Conservation (phyloP, 2,113 vertebrate species). For the Microtus pennsylvanicus region DNA sequence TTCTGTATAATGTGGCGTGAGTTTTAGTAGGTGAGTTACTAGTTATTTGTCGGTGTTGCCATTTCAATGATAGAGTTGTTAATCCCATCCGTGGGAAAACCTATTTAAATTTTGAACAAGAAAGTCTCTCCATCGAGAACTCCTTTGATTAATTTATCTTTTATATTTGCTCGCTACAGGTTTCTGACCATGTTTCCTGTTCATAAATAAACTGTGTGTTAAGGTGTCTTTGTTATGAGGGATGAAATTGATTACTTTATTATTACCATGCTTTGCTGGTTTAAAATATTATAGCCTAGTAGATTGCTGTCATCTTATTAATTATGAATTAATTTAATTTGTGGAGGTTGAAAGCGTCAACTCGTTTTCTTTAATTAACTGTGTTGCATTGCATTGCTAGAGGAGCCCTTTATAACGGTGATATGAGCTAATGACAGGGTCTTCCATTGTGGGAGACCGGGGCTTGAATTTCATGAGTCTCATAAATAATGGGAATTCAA, state of each 20-base stretch:
- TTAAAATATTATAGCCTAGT: slow-evolving; percentile 76
- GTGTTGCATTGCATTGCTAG: slow-evolving; percentile 58
- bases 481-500: slow-evolving; percentile 27
- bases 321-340: slow-evolving; percentile 77
- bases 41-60: slow-evolving; percentile 54
- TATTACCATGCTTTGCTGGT: slow-evolving; percentile 68
- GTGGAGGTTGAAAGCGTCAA: slow-evolving; percentile 62
- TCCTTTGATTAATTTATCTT: slow-evolving; percentile 41
- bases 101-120: slow-evolving; percentile 54
- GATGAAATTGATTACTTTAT: slow-evolving; percentile 64
- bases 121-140: neutral
- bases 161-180: slow-evolving; percentile 1
- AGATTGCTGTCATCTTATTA: slow-evolving; percentile 65
- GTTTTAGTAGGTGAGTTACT: neutral
- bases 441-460: slow-evolving; percentile 25
- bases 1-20: neutral
- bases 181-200: slow-evolving; percentile 44
- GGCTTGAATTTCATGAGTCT: slow-evolving; percentile 37
- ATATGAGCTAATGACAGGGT: neutral
- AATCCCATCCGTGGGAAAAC: neutral
- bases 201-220: slow-evolving; percentile 59
- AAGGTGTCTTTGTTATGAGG: slow-evolving; percentile 56
- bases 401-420: slow-evolving; percentile 49
- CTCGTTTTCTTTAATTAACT: slow-evolving; percentile 75
- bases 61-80: slow-evolving; percentile 3